A percentile compares a stretch with the other conserved stretches of the same genome.
phyloP scores from a whole-genome alignment of 2,113 vertebrate genomes.

The Rhinopithecus roxellana region DNA sequence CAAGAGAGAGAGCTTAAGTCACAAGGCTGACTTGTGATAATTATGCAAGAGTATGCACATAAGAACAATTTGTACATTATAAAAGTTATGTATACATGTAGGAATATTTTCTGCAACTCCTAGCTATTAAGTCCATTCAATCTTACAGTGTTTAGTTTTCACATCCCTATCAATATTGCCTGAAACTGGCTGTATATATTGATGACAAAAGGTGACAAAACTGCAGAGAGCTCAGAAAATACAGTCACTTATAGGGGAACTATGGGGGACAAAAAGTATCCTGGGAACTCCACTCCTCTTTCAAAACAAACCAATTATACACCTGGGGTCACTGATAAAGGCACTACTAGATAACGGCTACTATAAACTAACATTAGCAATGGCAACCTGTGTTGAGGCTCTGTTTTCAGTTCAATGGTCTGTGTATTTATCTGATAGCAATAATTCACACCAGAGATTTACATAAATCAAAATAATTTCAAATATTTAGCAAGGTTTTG shows the following conservation, averaged over 20 bases:
- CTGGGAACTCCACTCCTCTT: not conserved
- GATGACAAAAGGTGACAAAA: not conserved
- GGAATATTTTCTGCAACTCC: not conserved
- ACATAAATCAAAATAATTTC: not conserved
- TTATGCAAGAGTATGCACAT: not conserved
- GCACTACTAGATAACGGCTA: not conserved
- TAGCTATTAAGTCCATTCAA: not conserved
- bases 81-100: not conserved
- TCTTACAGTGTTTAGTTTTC: not conserved
- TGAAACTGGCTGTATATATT: slow-evolving; percentile 10
- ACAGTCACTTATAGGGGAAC: not conserved
- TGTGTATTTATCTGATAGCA: not conserved
- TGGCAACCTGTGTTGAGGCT: not conserved
- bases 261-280: not conserved
- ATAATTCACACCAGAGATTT: not conserved
- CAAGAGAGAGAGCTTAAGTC: not conserved
- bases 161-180: not conserved
- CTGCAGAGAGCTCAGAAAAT: not conserved
- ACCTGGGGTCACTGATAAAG: not conserved
- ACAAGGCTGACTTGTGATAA: not conserved
- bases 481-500: not conserved
- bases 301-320: not conserved
- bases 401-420: not conserved
- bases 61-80: not conserved
- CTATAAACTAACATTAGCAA: not conserved